Base-by-base conservation (phyloP, 2,113 vertebrate species). In the Charadrius vociferus region DNA sequence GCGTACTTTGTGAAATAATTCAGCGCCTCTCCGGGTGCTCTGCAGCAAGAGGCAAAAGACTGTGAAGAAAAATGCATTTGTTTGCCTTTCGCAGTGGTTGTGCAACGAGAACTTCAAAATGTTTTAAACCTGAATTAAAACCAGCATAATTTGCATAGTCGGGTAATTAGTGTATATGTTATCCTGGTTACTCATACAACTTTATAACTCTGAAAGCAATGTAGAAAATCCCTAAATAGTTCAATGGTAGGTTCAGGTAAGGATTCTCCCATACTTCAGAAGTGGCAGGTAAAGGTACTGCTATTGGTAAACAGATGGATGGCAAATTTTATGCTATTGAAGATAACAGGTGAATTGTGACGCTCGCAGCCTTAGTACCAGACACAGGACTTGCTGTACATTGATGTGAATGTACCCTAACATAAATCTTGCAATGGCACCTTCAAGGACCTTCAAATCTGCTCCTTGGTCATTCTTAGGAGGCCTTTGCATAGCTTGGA, bases 41-140 rank as follows among this genome's bases (percentile, higher is more conserved):
- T 66, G 68, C 81, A 61, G 73, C 41, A 43, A 24, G 47, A n/a
- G 39, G 41, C 67, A 45, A 39, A 85, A 18, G n/a, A 5, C 53
- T 45, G 65, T 37, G 8, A 11, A 63, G 43, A 6, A 34, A 30
- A 75, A 23, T 0, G 0, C 6, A 1, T 75, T 67, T 7, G 3
- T 49, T 68, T 65, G 56, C 62, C 85, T 93, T 66, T n/a, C 62
- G 67, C 9, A 0, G 26, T 56, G 29, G 68, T 58, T 79, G 81
- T 83, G 74, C 53, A n/a, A 1, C 32, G 49, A 87, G 81, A 39
- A 66, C 37, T 59, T 89, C 32, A 65, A 45, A 65, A 56, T 34
- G 19, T 67, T 72, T 75, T 49, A 87, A 91, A 82, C 16, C 10
- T 72, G n/a, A 65, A 61, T 84, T 90, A 68, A 73, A 82, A 93